Percentiles rank a stretch among this genome's conserved stretches.
Conservation (phyloP, 2,797 vertebrate species). For the Semotilus atromaculatus region DNA sequence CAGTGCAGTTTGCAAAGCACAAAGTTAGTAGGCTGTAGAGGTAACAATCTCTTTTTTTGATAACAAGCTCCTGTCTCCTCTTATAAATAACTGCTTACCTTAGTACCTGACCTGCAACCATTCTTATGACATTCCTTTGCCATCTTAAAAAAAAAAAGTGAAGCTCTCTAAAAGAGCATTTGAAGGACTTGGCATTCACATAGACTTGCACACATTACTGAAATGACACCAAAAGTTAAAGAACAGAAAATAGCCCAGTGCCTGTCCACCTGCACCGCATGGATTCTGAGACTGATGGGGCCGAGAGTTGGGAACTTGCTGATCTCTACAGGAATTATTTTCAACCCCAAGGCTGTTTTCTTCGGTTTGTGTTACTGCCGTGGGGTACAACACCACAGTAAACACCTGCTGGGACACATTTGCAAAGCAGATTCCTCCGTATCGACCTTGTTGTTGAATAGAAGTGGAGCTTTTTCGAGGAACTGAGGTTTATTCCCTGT, state of each 20-base stretch:
- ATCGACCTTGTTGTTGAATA: not conserved
- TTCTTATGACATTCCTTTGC: not conserved
- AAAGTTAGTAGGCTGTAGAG: not conserved
- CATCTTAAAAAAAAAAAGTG: not conserved
- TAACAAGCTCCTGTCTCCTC: not conserved
- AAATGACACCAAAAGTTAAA: conserved; percentile 24
- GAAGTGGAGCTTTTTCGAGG: not conserved
- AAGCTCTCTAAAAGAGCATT: not conserved
- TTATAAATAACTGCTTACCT: not conserved
- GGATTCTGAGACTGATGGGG: not conserved
- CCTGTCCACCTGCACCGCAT: not conserved
- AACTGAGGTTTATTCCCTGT: not conserved
- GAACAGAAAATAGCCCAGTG: not conserved
- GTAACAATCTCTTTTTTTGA: not conserved
- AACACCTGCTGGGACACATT: conserved; percentile 37
- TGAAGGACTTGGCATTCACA: not conserved
- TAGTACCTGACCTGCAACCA: not conserved
- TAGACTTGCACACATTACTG: not conserved
- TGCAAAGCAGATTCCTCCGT: conserved; percentile 36
- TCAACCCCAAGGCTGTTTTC: conserved; percentile 50
- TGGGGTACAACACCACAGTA: conserved; percentile 26
- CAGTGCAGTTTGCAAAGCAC: not conserved
- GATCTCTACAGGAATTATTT: conserved; percentile 52
- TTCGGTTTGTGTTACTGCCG: conserved; percentile 6
- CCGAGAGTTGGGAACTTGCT: conserved; percentile 15